These are phyloP conservation scores for Forbesichthys agassizii DNA, from an alignment of 2,113 vertebrate species.

Conservation along the genomic window DNA sequence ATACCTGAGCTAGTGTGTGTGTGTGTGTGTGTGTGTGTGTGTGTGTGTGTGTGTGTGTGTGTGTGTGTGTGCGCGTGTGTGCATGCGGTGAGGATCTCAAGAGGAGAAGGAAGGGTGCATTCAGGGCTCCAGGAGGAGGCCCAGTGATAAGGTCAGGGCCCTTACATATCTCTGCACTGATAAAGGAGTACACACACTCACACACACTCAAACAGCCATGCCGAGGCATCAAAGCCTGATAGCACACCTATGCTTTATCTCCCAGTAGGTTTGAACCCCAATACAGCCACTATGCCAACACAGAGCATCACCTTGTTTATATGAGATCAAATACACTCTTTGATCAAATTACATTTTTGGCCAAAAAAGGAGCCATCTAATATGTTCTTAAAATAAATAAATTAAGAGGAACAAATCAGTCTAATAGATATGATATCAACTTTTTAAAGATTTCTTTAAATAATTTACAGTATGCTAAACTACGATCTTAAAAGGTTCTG, in stretches of 20 bases:
- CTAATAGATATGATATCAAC: no score
- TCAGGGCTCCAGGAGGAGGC: slow-evolving; percentile 29
- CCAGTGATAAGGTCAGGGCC: slow-evolving; percentile 60
- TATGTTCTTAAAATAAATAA: neutral
- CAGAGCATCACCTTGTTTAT: slow-evolving; percentile 16
- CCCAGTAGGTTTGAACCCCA: slow-evolving; percentile 37
- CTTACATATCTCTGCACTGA: slow-evolving; percentile 57
- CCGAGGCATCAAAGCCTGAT: slow-evolving; percentile 52
- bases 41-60: neutral
- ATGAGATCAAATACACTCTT: slow-evolving; percentile 30
- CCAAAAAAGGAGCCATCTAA: slow-evolving; percentile 33
- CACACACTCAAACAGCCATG: slow-evolving; percentile 22
- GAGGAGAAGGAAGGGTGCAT: slow-evolving; percentile 27
- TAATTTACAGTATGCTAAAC: neutral
- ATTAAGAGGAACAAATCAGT: neutral
- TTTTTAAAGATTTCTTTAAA: no score
- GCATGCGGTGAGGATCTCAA: slow-evolving; percentile 32
- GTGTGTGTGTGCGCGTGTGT: slow-evolving; percentile 19
- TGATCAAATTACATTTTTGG: slow-evolving; percentile 24
- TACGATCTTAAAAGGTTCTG: no score
- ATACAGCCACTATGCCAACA: neutral
- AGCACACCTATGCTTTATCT: slow-evolving; percentile 49
- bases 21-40: slow-evolving; percentile 1
- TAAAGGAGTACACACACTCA: slow-evolving; percentile 44
- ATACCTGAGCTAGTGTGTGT: neutral